phyloP scores from a whole-genome alignment of 2,888 invertebrate genomes.

The Sminthurides aquaticus region DNA sequence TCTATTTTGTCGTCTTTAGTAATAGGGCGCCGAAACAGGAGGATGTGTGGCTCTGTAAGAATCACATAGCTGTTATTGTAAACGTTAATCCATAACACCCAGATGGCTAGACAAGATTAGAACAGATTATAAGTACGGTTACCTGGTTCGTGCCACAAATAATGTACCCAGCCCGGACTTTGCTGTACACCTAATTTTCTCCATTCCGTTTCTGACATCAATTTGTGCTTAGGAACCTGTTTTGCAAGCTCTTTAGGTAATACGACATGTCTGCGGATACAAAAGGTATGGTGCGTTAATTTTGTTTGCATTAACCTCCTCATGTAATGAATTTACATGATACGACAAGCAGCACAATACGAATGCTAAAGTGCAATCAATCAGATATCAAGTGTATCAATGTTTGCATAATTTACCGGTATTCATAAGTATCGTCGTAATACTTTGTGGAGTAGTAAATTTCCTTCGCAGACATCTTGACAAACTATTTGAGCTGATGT shows the following conservation, averaged over 20 bases:
- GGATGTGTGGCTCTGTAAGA: conserved; percentile 73
- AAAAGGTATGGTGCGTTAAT: conserved; percentile 1
- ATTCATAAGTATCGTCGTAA: conserved; percentile 81
- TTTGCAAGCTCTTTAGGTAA: conserved; percentile 86
- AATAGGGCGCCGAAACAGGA: conserved; percentile 58
- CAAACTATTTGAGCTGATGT: too few relatives aligned
- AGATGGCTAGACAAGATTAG: too few relatives aligned
- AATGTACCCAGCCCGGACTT: conserved; percentile 93
- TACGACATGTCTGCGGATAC: conserved; percentile 74
- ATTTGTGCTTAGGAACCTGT: conserved; percentile 79
- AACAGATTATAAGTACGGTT: too few relatives aligned
- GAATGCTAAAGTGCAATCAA: background rate
- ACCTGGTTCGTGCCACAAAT: conserved; percentile 93
- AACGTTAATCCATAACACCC: too few relatives aligned
- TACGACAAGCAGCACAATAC: too few relatives aligned
- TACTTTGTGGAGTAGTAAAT: conserved; percentile 93
- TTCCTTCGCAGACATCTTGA: conserved; percentile 54
- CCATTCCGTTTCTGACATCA: conserved; percentile 93
- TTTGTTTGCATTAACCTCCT: too few relatives aligned
- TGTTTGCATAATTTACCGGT: conserved; percentile 60
- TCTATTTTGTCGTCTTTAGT: background rate
- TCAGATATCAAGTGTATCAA: background rate
- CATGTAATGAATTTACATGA: too few relatives aligned
- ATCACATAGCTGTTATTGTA: background rate
- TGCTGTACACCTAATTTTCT: conserved; percentile 89